A percentile compares a stretch with the other conserved stretches of the same genome.
Evolutionary conservation across 2,888 invertebrate genomes (phyloP).

Genomic region (Sympetrum striolatum): DNA sequence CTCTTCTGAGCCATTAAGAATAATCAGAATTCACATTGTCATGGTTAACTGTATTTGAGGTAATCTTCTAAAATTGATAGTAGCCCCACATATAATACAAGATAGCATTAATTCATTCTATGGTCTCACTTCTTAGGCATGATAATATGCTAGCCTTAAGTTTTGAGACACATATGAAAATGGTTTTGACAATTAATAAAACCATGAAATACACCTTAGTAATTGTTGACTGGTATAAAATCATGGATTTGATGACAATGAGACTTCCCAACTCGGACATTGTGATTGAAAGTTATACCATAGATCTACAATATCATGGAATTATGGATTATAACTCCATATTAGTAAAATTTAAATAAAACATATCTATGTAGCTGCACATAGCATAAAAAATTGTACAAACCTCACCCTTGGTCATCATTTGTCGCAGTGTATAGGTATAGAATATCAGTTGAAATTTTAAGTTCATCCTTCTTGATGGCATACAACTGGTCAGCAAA

Average conservation of each 20-base stretch:
- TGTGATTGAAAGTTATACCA: slow-evolving; percentile 8
- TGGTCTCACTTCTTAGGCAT: not conserved
- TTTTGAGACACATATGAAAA: not conserved
- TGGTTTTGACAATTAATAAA: not conserved
- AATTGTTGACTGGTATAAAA: not conserved
- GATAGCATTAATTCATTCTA: not conserved
- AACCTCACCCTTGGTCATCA: not conserved
- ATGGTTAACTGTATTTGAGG: not conserved
- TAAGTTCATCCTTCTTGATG: too few relatives aligned
- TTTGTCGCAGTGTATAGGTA: slow-evolving; percentile 4
- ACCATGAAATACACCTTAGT: not conserved
- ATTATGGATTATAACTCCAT: not conserved
- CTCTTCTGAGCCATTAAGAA: not conserved
- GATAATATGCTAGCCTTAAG: not conserved
- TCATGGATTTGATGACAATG: not conserved
- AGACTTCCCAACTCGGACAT: not conserved
- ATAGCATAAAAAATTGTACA: not conserved
- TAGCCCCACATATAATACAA: not conserved
- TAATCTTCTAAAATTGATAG: slow-evolving; percentile 31
- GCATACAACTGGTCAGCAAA: not conserved
- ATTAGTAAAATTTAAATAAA: slow-evolving; percentile 20
- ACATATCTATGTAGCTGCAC: slow-evolving; percentile 38
- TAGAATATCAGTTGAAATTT: not conserved
- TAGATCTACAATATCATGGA: not conserved
- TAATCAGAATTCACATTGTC: not conserved